These are phyloP conservation scores for Montipora capricornis DNA, from an alignment of 64 coral and sea anemone species.

Conservation along the genomic window DNA sequence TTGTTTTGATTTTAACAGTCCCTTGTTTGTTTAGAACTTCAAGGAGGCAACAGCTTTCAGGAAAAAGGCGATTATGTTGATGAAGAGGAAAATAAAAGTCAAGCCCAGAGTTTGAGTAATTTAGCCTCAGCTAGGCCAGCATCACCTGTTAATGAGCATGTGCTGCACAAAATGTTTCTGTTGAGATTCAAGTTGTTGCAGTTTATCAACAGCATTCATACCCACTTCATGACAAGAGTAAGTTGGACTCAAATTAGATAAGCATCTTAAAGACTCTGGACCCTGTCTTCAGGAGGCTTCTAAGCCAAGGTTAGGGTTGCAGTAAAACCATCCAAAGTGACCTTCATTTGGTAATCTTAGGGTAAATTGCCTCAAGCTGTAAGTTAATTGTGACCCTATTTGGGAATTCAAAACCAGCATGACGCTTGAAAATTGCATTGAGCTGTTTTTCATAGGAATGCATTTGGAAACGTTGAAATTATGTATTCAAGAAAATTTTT, in stretches of 20 bases:
- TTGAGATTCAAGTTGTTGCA: constrained; percentile 94
- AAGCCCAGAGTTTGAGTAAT: neutral
- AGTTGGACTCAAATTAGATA: neutral
- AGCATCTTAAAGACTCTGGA: neutral
- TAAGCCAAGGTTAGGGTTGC: neutral
- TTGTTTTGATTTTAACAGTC: no score
- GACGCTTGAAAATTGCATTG: no score
- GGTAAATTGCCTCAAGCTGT: no score
- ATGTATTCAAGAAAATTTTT: no score
- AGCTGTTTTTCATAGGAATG: no score
- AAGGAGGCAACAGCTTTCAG: neutral
- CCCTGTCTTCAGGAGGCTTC: neutral
- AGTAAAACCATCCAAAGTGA: no score
- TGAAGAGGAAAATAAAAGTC: constrained; percentile 53
- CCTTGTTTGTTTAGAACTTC: constrained; percentile 19
- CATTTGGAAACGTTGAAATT: no score
- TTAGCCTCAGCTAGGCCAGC: neutral
- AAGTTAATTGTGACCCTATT: no score
- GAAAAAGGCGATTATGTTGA: constrained; percentile 13
- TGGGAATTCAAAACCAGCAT: no score
- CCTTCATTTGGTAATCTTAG: no score
- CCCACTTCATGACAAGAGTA: constrained; percentile 96
- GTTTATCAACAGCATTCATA: constrained; percentile 96
- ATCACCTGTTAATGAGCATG: neutral
- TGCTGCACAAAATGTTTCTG: constrained; percentile 90